Percentiles rank a stretch among this genome's conserved stretches.
Evolutionary conservation across 2,113 vertebrate species (phyloP).

Genomic region (Vimba vimba): DNA sequence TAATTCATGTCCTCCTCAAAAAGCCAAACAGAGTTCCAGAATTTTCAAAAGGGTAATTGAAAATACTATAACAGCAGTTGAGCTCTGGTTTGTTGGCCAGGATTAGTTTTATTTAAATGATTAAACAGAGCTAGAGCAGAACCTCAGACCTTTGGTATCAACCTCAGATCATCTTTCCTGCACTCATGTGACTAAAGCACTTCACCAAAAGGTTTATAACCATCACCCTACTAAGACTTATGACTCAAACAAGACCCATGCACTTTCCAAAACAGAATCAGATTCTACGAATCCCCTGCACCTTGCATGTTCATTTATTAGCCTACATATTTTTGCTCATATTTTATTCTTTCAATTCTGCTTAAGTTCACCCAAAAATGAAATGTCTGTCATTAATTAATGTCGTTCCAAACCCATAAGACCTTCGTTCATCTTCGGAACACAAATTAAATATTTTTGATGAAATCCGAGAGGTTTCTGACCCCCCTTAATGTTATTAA

Average conservation of each 20-base stretch:
- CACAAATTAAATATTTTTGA: too few species aligned
- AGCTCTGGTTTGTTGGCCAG: neutral
- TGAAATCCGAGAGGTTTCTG: too few species aligned
- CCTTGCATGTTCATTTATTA: neutral
- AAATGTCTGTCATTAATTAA: too few species aligned
- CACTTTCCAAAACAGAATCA: neutral
- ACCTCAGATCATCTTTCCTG: neutral
- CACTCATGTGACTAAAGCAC: neutral
- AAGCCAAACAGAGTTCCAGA: neutral
- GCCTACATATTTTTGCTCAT: neutral
- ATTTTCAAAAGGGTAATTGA: neutral
- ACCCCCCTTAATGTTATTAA: too few species aligned
- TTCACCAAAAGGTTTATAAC: neutral
- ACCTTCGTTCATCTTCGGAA: too few species aligned
- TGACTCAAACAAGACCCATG: neutral
- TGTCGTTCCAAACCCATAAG: too few species aligned
- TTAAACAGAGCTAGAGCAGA: slow-evolving; percentile 10
- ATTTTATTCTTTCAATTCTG: neutral
- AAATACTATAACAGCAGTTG: neutral
- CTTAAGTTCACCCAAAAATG: too few species aligned
- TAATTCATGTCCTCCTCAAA: neutral
- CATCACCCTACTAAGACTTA: neutral
- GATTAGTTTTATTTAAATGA: neutral
- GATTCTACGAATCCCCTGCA: neutral
- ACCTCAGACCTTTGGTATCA: neutral